Evolutionary conservation across 2,888 invertebrate genomes (phyloP).

Genomic region (Limnephilus marmoratus): DNA sequence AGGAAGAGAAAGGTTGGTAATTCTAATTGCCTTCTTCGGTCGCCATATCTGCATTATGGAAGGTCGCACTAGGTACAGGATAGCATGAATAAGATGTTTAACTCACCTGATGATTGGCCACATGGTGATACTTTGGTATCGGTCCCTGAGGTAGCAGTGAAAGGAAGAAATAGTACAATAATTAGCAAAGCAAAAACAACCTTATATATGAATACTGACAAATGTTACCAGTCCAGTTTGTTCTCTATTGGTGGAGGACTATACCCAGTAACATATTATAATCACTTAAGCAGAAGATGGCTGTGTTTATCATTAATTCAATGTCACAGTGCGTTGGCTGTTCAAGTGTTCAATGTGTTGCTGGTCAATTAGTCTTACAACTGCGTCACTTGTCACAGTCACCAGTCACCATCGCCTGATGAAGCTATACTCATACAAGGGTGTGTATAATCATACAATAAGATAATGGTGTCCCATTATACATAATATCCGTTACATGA

Average conservation of each 20-base stretch:
- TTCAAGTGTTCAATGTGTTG: background rate
- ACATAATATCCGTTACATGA: background rate
- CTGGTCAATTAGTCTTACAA: background rate
- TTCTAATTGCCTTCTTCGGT: background rate
- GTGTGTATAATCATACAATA: background rate
- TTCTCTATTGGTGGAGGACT: background rate
- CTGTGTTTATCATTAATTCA: background rate
- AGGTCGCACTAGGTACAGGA: background rate
- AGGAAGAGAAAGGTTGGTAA: background rate
- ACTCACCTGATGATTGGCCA: conserved; percentile 60
- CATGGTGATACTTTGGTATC: conserved; percentile 64
- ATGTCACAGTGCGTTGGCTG: background rate
- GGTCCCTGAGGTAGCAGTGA: conserved; percentile 62
- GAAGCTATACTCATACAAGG: background rate
- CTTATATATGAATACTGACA: background rate
- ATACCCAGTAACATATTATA: background rate
- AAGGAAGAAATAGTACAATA: conserved; percentile 29
- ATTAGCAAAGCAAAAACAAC: background rate
- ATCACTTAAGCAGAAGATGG: background rate
- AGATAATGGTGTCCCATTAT: background rate
- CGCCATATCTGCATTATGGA: background rate
- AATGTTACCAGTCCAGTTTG: background rate
- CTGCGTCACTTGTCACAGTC: background rate
- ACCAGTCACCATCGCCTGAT: background rate
- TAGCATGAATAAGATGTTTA: background rate